These are phyloP conservation scores for Flabesymbios commensalis DNA, from an alignment of 2,888 invertebrate species.

Conservation along the genomic window DNA sequence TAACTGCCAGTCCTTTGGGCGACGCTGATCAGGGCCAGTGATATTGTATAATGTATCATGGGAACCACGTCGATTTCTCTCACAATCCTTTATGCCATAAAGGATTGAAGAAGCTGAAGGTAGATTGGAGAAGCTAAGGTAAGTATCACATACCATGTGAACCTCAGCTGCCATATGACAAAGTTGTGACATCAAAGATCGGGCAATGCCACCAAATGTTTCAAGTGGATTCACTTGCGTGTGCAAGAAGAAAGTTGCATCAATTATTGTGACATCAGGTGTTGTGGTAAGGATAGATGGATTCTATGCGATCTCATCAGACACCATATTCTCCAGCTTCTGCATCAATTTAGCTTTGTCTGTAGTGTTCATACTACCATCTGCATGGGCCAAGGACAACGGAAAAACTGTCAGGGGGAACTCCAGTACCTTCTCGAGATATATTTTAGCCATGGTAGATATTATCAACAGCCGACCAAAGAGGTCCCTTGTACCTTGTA, in stretches of 20 bases:
- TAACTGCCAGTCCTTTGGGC: neutral
- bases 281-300: no score
- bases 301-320: neutral
- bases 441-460: conserved; percentile 4
- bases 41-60: neutral
- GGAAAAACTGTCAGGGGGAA: conserved; percentile 20
- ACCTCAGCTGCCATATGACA: neutral
- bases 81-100: conserved; percentile 15
- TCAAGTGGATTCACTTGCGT: neutral
- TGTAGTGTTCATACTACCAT: conserved; percentile 20
- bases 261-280: neutral
- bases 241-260: conserved; percentile 1
- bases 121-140: conserved; percentile 5
- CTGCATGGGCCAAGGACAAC: conserved; percentile 12
- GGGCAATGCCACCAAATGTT: neutral
- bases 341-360: conserved; percentile 10
- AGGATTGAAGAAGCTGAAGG: no score
- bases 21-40: neutral
- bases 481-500: conserved; percentile 16
- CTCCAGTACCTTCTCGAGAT: conserved; percentile 10
- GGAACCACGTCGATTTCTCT: conserved; percentile 3
- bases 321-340: conserved; percentile 7
- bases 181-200: neutral
- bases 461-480: conserved; percentile 12
- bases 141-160: conserved; percentile 13